Conservation (phyloP, 2,797 vertebrate genomes). For the Anabas testudineus region DNA sequence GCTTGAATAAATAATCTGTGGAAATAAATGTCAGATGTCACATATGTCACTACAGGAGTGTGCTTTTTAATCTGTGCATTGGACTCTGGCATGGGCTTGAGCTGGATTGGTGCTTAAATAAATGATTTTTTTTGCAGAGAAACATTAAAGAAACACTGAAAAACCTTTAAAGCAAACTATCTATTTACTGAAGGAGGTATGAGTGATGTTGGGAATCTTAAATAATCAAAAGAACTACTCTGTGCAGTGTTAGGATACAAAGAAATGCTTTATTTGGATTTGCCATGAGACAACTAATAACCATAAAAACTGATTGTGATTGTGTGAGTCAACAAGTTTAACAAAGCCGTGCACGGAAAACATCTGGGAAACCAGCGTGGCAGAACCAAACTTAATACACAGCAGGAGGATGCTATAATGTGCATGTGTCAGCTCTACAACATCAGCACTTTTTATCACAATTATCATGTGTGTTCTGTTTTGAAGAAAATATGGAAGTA, state of each 20-base stretch:
- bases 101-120: conserved; percentile 31
- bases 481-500: conserved; percentile 29
- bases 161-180: not conserved
- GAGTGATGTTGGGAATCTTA: not conserved
- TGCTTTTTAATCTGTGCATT: conserved; percentile 25
- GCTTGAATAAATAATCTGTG: conserved; percentile 71
- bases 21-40: conserved; percentile 72
- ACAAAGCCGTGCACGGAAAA: conserved; percentile 25
- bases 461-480: conserved; percentile 26
- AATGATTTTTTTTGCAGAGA: conserved; percentile 14
- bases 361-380: conserved; percentile 35
- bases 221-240: not conserved
- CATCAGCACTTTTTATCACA: conserved; percentile 21
- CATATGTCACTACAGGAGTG: conserved; percentile 58
- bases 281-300: conserved; percentile 21
- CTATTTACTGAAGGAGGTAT: not conserved
- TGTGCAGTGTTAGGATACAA: not conserved
- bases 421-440: conserved; percentile 3
- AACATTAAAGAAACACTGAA: conserved; percentile 3
- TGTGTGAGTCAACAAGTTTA: conserved; percentile 34
- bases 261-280: conserved; percentile 16
- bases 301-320: conserved; percentile 26
- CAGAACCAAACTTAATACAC: conserved; percentile 18
- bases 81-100: no score
- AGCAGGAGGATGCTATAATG: conserved; percentile 2